Percentiles rank a stretch among this genome's conserved stretches.
phyloP scores from a whole-genome alignment of 2,113 vertebrate species.

The Crotalus helleri region DNA sequence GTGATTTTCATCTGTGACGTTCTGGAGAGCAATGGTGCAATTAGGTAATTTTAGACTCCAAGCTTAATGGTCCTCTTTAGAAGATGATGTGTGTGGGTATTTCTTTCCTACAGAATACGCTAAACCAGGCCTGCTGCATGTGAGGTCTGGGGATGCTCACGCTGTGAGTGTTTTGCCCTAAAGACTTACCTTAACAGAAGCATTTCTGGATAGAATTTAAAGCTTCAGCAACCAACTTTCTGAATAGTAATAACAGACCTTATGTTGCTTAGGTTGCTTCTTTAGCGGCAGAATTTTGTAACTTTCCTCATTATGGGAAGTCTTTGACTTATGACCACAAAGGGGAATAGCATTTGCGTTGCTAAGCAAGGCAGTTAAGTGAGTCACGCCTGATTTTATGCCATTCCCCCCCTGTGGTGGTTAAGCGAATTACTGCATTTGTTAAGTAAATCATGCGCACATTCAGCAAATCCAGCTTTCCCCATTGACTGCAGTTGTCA shows the following conservation, averaged over 20 bases:
- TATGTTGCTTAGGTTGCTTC: neutral
- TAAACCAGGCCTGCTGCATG: neutral
- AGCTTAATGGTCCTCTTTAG: neutral
- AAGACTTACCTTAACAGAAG: neutral
- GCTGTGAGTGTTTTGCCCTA: neutral
- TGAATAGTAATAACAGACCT: no score
- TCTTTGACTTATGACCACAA: neutral
- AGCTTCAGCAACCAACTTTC: neutral
- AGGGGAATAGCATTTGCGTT: neutral
- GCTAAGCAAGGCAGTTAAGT: neutral
- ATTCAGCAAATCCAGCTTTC: no score
- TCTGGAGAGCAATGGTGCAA: neutral
- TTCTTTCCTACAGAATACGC: neutral
- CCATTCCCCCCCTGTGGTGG: no score
- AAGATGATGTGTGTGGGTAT: neutral
- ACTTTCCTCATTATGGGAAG: neutral
- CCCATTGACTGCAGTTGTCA: no score
- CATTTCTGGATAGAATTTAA: neutral
- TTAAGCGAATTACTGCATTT: no score
- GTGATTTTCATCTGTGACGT: neutral
- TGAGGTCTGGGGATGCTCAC: neutral
- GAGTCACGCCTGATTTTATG: no score
- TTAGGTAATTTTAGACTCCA: neutral
- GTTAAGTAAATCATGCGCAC: no score
- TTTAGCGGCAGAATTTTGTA: neutral